phyloP scores from a whole-genome alignment of 2,797 vertebrate genomes.

The Megalops cyprinoides region DNA sequence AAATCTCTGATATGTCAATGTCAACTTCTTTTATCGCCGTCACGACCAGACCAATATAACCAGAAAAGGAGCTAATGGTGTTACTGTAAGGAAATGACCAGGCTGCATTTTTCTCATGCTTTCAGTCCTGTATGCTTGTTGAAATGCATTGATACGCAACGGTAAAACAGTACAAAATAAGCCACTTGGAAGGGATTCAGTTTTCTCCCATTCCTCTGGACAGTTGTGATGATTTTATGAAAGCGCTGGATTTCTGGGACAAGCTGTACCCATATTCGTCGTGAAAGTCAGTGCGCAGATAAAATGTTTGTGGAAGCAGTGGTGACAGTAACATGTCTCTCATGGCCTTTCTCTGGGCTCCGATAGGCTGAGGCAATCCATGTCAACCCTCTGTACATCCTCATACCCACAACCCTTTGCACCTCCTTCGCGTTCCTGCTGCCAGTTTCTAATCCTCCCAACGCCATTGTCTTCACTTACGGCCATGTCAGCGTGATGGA shows the following conservation, averaged over 20 bases:
- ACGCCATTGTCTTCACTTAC: conserved; percentile 88
- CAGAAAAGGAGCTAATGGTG: too few species aligned
- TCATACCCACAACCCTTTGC: conserved; percentile 87
- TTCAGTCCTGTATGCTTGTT: background rate
- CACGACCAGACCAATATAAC: too few species aligned
- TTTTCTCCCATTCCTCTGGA: background rate
- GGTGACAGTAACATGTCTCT: background rate
- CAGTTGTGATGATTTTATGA: too few species aligned
- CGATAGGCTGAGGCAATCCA: conserved; percentile 86
- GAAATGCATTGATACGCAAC: background rate
- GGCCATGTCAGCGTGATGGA: conserved; percentile 83
- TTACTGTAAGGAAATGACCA: too few species aligned
- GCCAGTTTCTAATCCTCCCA: conserved; percentile 88
- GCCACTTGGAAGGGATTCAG: background rate
- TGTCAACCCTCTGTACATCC: conserved; percentile 86
- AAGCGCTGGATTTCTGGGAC: too few species aligned
- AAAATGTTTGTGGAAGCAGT: background rate
- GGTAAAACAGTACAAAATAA: background rate
- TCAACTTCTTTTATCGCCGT: too few species aligned
- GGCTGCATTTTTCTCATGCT: too few species aligned
- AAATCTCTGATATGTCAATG: too few species aligned
- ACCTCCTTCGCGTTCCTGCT: conserved; percentile 92
- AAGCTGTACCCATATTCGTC: background rate
- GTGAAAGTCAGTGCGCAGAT: background rate
- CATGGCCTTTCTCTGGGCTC: conserved; percentile 8